Conservation (phyloP, 2,113 vertebrate species). For the Lasiurus cinereus region DNA sequence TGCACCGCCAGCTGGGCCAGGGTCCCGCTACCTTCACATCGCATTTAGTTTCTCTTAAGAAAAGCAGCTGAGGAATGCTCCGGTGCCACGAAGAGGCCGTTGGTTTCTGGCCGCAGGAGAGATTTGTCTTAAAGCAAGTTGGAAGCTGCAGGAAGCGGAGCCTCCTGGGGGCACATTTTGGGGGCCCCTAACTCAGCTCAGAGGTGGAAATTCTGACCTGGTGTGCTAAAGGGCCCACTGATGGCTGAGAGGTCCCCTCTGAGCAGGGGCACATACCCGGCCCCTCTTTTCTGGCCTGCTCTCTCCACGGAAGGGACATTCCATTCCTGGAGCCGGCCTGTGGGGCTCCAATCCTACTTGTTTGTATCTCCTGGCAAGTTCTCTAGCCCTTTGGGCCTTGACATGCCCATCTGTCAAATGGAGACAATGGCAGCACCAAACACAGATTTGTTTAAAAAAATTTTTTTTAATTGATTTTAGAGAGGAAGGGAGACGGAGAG, state of each 20-base stretch:
- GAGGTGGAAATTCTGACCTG: neutral
- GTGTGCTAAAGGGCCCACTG: too few species aligned
- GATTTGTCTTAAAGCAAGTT: neutral
- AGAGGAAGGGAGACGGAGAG: too few species aligned
- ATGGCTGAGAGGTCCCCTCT: neutral
- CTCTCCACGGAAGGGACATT: fast-evolving
- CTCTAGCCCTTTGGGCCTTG: neutral
- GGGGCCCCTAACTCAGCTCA: neutral
- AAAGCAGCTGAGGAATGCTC: neutral
- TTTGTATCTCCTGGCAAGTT: neutral
- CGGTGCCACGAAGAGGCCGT: neutral
- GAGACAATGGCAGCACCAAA: neutral
- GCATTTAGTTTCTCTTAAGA: neutral
- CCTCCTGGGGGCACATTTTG: too few species aligned
- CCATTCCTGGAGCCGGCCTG: neutral
- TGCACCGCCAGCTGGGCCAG: neutral
- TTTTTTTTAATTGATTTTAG: too few species aligned
- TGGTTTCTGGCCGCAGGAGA: neutral
- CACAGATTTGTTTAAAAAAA: too few species aligned
- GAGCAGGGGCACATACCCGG: neutral
- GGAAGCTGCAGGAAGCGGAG: neutral
- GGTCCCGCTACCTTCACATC: neutral
- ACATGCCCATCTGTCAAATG: neutral
- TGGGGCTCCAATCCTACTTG: neutral
- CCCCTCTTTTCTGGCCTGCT: neutral